Base-by-base conservation (phyloP, 2,888 invertebrate species). In the Agriopis leucophaearia region DNA sequence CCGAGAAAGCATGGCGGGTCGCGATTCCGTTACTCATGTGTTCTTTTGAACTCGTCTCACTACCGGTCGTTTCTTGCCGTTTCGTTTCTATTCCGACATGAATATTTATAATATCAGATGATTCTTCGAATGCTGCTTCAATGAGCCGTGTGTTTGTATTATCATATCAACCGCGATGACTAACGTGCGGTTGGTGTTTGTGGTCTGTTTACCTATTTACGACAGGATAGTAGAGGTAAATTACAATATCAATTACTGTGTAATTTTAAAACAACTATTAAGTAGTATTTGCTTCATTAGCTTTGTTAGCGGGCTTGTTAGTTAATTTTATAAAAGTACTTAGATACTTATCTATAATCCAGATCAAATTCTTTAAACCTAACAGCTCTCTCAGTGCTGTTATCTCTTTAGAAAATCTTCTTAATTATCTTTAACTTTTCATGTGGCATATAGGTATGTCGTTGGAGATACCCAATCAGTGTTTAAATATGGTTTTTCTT, bases 11-110 rank as follows among this genome's bases (percentile, higher is more conserved):
- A 84, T 83, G 84, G 80, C 76, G 81, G 79, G 68, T 64, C 64
- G 79, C 79, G 70, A 87, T 88, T 88, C 90, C 91, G 91, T 91
- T 90, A 91, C 80, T 84, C 51, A 56, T 68, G 82, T 86, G 81
- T 85, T 86, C 84, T 86, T 89, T 87, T 86, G 83, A 90, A 90
- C 89, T 87, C 78, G 89, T 84, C 81, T 85, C 84, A 18, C 48
- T 47, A 16, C 57, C 62, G 47, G 60, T 45, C 59, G 66, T 71
- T 70, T 74, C 50, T 68, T 56, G 58, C 55, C 63, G 54, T 58
- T 58, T 44, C 15, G 50, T 59, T 60, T 59, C 64, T 68, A 68
- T 60, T 68, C 64, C 45, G 73, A 50, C 70, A 73, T 75, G 70
- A 72, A 74, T 75, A 78, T 74, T 74, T 60, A 76, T 74, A 70